Conservation (phyloP, 2,113 vertebrate genomes). For the Epinephelus fuscoguttatus region DNA sequence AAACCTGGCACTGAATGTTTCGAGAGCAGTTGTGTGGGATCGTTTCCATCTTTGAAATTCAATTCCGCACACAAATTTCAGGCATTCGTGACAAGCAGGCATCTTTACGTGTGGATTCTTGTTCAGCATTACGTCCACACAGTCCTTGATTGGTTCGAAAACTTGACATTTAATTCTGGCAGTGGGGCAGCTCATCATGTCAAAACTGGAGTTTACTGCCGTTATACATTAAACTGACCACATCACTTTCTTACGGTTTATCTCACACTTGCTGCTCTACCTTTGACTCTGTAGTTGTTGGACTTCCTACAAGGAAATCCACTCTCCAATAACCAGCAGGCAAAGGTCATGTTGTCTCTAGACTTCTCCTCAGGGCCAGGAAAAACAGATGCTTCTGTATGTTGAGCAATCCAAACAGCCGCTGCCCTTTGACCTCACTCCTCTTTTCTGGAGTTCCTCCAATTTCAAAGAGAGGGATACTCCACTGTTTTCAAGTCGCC, state of each 20-base stretch:
- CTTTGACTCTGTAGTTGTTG: not conserved
- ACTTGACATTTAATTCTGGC: not conserved
- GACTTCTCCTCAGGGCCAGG: slow-evolving; percentile 17
- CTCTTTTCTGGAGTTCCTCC: too few relatives aligned
- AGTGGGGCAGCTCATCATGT: not conserved
- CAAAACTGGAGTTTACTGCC: not conserved
- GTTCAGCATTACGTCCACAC: not conserved
- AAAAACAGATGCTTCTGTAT: slow-evolving; percentile 3
- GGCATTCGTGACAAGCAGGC: not conserved
- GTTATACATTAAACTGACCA: not conserved
- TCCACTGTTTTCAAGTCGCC: not conserved
- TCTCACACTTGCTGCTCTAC: slow-evolving; percentile 6
- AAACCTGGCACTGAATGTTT: slow-evolving; percentile 32
- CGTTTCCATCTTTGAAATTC: not conserved
- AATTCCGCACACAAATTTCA: not conserved
- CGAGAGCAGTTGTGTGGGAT: slow-evolving; percentile 29
- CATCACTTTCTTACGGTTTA: not conserved
- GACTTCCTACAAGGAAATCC: not conserved
- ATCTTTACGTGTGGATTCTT: not conserved
- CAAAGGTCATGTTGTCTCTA: slow-evolving; percentile 19
- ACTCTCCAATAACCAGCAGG: not conserved
- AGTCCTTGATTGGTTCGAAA: not conserved
- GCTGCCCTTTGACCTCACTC: not conserved
- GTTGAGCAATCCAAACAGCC: slow-evolving; percentile 8
- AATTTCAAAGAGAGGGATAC: too few relatives aligned